Conservation (phyloP, 2,888 invertebrate species). For the Suillia variegata region DNA sequence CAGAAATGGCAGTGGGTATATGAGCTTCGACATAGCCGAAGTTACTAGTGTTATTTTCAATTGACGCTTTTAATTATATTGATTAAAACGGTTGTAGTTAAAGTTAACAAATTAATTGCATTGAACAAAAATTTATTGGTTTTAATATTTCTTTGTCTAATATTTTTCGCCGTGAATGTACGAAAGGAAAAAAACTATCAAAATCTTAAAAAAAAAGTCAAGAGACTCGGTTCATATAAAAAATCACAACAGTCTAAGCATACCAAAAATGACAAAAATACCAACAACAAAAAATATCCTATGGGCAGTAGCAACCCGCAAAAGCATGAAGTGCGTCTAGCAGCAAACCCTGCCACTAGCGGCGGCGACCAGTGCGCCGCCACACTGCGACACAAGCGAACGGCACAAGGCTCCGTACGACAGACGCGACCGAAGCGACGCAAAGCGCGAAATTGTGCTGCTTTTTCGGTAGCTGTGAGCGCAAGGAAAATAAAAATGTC, state of each 20-base stretch:
- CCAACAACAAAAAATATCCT: neutral
- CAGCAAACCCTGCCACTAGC: neutral
- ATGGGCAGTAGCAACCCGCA: neutral
- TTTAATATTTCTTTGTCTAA: no score
- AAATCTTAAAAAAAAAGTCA: constrained; percentile 1
- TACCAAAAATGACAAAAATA: constrained; percentile 13
- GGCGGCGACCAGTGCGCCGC: neutral
- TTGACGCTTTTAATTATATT: no score
- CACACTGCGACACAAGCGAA: no score
- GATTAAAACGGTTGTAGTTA: no score
- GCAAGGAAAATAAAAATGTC: constrained; percentile 15
- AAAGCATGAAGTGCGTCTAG: constrained; percentile 14
- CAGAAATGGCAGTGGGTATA: no score
- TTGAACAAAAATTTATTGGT: no score
- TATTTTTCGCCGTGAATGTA: no score
- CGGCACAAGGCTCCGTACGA: neutral
- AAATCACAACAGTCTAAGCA: constrained; percentile 10
- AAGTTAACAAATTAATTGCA: no score
- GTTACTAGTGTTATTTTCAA: no score
- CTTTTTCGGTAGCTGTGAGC: no score
- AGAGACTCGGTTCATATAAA: neutral
- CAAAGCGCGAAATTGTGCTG: neutral
- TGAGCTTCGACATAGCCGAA: no score
- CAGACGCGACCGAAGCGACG: neutral
- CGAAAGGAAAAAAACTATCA: constrained; percentile 5